Base-by-base conservation (phyloP, 1,140 invertebrate species). In the Brachionus sp. region DNA sequence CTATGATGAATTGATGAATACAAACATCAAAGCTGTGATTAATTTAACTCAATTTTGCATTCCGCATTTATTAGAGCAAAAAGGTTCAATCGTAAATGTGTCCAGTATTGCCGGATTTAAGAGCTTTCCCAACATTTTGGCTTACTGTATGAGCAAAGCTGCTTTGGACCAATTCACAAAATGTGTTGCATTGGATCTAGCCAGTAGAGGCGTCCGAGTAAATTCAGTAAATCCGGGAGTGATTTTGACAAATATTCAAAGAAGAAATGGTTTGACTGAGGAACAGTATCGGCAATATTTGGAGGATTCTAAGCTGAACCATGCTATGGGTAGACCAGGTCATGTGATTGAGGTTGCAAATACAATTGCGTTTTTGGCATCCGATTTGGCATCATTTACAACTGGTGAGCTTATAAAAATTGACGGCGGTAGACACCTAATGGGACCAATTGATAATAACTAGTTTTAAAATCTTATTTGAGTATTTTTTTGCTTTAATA, bases 91-190 rank as follows among this genome's bases (percentile, higher is more conserved):
- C 0, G 84, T 86, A 3, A 86, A 86, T 80, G 85, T 86, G n/a
- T 70, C 66, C 29, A 83, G 82, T 37, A 37, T 83, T 29, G 44
- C 39, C 53, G 82, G 82, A 33, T 46, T 19, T 0, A 33, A 35
- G 44, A 57, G 16, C 13, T 91, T 91, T 85, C 87, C 90, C 7
- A 88, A 87, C 68, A 89, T 91, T 16, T 82, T 90, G 35, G 92
- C 94, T 0, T 97, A 97, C 86, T 93, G 93, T 85, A 92, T 96
- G 86, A 95, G 94, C 13, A 97, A 97, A 90, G 90, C 94, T 46
- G 93, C 94, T 2, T 88, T 97, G 0, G 95, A 97, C 89, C 95
- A 97, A 86, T 91, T 97, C 57, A 97, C 95, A 0, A 91, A 93
- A 85, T 95, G 93, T 86, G 88, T 90, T 16, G 92, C 92, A 23